Evolutionary conservation across 2,797 vertebrate genomes (phyloP).

Genomic region (Yasuhikotakia modesta): DNA sequence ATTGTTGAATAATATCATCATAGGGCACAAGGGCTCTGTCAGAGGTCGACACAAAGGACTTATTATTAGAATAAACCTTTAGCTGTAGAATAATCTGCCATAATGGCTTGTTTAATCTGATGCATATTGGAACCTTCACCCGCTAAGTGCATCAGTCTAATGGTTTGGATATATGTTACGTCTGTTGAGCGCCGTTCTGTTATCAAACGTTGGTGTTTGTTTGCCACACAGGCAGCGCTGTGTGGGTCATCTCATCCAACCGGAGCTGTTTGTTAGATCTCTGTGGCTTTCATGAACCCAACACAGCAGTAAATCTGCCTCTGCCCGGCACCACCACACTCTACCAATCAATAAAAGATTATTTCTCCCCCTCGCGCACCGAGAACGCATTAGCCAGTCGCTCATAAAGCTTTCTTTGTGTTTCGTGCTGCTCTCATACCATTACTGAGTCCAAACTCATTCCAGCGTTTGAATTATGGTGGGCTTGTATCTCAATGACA

Average conservation of each 20-base stretch:
- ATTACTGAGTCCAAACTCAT: conserved; percentile 46
- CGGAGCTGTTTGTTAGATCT: conserved; percentile 38
- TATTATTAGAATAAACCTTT: conserved; percentile 15
- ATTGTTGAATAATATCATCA: not conserved
- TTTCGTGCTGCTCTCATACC: conserved; percentile 47
- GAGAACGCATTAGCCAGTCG: conserved; percentile 42
- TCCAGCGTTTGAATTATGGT: conserved; percentile 30
- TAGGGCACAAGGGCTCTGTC: not conserved
- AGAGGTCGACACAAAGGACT: conserved; percentile 10
- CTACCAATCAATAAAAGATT: conserved; percentile 53
- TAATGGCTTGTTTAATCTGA: conserved; percentile 17
- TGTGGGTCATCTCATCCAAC: conserved; percentile 13
- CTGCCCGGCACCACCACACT: conserved; percentile 26
- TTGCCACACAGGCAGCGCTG: conserved; percentile 12
- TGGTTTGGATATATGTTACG: conserved; percentile 26
- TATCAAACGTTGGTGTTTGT: conserved; percentile 41
- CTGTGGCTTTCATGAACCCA: conserved; percentile 49
- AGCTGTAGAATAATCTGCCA: not conserved
- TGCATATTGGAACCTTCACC: not conserved
- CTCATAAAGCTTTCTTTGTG: conserved; percentile 33
- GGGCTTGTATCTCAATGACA: conserved; percentile 16
- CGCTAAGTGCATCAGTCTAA: conserved; percentile 1
- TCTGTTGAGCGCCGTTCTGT: conserved; percentile 34
- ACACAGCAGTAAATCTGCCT: conserved; percentile 48
- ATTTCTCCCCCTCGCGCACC: conserved; percentile 34